These are phyloP conservation scores for Porites lobata DNA, from an alignment of 92 coral and sea anemone species.

Conservation along the genomic window DNA sequence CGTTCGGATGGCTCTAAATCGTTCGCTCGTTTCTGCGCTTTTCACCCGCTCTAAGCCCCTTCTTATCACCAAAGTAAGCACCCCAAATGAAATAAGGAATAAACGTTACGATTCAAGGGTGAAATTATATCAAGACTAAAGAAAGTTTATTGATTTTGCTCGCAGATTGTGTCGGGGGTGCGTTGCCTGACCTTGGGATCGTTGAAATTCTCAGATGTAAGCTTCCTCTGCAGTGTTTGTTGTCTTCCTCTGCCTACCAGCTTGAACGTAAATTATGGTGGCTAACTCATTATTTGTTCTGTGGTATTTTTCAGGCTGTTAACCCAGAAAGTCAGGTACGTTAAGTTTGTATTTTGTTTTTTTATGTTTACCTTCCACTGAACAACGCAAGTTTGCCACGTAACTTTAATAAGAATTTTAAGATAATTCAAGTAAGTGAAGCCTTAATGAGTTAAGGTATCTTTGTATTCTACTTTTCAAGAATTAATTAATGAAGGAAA, in stretches of 20 bases:
- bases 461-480: too few relatives aligned
- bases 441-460: too few relatives aligned
- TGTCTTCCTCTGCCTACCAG: neutral
- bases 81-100: neutral
- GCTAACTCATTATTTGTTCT: neutral
- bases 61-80: neutral
- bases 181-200: slow-evolving; percentile 35
- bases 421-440: too few relatives aligned
- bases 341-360: neutral
- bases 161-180: slow-evolving; percentile 11
- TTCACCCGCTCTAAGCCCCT: neutral
- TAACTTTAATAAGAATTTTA: too few relatives aligned
- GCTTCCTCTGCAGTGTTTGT: neutral
- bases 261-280: neutral
- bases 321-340: slow-evolving; percentile 12
- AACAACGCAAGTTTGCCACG: too few relatives aligned
- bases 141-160: neutral
- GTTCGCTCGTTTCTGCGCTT: neutral
- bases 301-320: neutral
- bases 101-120: neutral
- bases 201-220: slow-evolving; percentile 32
- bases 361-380: neutral
- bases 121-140: neutral
- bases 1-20: neutral
- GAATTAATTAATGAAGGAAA: too few relatives aligned